Conservation (phyloP, 2,888 invertebrate genomes). For the Copidosoma aretas region DNA sequence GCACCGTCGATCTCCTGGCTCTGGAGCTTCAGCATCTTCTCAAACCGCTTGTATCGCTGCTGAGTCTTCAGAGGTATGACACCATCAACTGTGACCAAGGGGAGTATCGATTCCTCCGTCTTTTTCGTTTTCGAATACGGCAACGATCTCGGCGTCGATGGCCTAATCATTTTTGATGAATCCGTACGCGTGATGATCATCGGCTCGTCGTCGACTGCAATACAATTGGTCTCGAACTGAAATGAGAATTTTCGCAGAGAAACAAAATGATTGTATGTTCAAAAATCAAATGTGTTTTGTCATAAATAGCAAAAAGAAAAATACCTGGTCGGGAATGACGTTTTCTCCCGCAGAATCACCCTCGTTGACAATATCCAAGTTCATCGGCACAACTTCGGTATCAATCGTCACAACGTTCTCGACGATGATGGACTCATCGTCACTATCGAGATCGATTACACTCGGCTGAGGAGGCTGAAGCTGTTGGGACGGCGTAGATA, state of each 20-base stretch:
- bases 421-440: slow-evolving; percentile 47
- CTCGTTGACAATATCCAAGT: not conserved
- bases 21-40: slow-evolving; percentile 46
- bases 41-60: slow-evolving; percentile 39
- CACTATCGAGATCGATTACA: slow-evolving; percentile 54
- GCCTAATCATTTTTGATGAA: not conserved
- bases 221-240: too few species aligned
- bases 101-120: too few species aligned
- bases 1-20: slow-evolving; percentile 49
- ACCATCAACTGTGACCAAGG: slow-evolving; percentile 24
- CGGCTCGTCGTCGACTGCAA: slow-evolving; percentile 11
- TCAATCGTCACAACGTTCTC: slow-evolving; percentile 8
- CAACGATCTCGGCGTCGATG: not conserved
- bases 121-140: too few species aligned
- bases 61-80: slow-evolving; percentile 27
- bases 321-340: not conserved
- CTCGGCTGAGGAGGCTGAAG: slow-evolving; percentile 37
- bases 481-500: not conserved
- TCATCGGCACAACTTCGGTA: not conserved
- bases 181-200: not conserved
- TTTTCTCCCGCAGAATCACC: not conserved
- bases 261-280: too few species aligned
- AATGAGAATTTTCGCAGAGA: too few species aligned
- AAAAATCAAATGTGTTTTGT: too few species aligned
- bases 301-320: not conserved